These are phyloP conservation scores for Leptodactylus fuscus DNA, from an alignment of 2,113 vertebrate species.

Conservation along the genomic window DNA sequence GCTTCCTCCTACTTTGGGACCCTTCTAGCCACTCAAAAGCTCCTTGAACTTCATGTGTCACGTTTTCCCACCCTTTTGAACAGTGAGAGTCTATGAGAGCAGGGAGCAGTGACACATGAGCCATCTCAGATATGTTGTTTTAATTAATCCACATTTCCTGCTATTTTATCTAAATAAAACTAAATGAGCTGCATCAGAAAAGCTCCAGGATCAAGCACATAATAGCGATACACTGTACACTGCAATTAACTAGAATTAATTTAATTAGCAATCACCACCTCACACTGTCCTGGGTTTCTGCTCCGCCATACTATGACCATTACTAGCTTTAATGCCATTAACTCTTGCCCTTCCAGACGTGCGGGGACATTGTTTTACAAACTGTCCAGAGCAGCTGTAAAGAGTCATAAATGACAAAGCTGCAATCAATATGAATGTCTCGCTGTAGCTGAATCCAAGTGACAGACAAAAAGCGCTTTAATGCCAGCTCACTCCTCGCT, in stretches of 20 bases:
- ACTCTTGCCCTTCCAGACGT: background rate
- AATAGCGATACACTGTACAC: conserved; percentile 27
- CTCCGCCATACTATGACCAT: background rate
- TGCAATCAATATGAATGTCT: conserved; percentile 62
- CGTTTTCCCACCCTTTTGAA: background rate
- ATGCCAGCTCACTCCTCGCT: conserved; percentile 72
- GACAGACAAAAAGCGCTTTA: conserved; percentile 74
- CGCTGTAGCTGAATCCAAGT: conserved; percentile 71
- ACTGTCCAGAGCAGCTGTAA: background rate
- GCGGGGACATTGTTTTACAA: background rate
- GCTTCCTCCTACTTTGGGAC: background rate
- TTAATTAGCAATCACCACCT: background rate
- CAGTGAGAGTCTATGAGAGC: background rate
- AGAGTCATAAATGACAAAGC: conserved; percentile 38
- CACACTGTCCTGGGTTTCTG: background rate
- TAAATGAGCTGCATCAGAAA: conserved; percentile 20
- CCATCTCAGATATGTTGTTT: background rate
- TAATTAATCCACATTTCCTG: conserved; percentile 17
- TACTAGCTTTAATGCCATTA: background rate
- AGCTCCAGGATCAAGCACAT: background rate
- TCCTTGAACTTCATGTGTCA: too few relatives aligned
- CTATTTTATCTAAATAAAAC: conserved; percentile 11
- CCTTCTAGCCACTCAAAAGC: background rate
- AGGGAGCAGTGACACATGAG: background rate
- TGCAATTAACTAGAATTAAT: conserved; percentile 37